Conservation (phyloP, 2,113 vertebrate genomes). For the Campylomormyrus numenius region DNA sequence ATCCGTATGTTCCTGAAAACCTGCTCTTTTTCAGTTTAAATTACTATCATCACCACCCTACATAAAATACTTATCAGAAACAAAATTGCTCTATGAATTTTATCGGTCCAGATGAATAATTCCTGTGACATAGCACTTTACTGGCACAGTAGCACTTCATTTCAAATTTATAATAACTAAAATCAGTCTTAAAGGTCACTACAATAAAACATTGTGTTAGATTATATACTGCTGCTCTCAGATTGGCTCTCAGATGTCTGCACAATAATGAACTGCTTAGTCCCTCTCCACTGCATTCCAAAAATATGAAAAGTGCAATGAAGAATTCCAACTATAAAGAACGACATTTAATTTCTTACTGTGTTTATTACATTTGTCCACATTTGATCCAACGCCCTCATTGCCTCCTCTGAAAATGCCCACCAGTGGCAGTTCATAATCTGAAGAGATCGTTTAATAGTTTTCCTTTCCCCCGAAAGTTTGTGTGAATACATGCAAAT, state of each 20-base stretch:
- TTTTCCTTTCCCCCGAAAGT: slow-evolving; percentile 10
- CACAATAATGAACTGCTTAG: slow-evolving; percentile 21
- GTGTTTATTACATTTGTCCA: slow-evolving; percentile 18
- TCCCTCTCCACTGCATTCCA: slow-evolving; percentile 20
- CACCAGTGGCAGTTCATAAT: slow-evolving; percentile 16
- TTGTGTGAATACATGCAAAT: slow-evolving; percentile 9
- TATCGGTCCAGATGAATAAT: slow-evolving; percentile 28
- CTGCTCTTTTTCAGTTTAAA: slow-evolving; percentile 11
- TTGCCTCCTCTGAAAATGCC: slow-evolving; percentile 10
- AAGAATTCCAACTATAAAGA: slow-evolving; percentile 17
- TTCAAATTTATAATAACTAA: slow-evolving; percentile 34
- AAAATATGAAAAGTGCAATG: slow-evolving; percentile 24
- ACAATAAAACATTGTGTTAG: slow-evolving; percentile 31
- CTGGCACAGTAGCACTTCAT: slow-evolving; percentile 21
- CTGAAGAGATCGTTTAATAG: slow-evolving; percentile 5
- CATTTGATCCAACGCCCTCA: slow-evolving; percentile 21
- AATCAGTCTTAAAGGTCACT: slow-evolving; percentile 33
- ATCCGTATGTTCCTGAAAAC: background rate
- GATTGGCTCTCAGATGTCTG: slow-evolving; percentile 26
- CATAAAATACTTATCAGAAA: slow-evolving; percentile 23
- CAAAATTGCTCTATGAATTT: slow-evolving; percentile 25
- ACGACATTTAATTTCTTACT: slow-evolving; percentile 24
- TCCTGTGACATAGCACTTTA: slow-evolving; percentile 16
- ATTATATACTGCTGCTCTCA: slow-evolving; percentile 28
- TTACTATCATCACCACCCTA: slow-evolving; percentile 3